phyloP scores from a whole-genome alignment of 2,113 vertebrate genomes.

The Cathartes aura region DNA sequence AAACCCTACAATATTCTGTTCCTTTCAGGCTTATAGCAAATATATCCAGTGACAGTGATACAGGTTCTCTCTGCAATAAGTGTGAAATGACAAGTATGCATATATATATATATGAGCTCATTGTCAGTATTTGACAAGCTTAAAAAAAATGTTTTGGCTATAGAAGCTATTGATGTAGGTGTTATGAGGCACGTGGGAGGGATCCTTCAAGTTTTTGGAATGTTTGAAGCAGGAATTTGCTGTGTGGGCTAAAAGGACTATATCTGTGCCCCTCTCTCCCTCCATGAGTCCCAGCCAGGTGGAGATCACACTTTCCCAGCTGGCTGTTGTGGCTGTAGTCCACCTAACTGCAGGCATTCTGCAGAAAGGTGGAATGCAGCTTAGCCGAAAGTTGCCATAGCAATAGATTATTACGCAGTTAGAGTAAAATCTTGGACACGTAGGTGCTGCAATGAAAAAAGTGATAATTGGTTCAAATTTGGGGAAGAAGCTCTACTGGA shows the following conservation, averaged over 20 bases:
- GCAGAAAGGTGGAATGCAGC: background rate
- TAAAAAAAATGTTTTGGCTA: constrained; percentile 19
- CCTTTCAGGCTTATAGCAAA: background rate
- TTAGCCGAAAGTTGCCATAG: background rate
- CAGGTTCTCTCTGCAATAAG: background rate
- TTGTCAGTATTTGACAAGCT: constrained; percentile 31
- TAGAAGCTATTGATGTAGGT: background rate
- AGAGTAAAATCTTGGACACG: background rate
- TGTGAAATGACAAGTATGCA: constrained; percentile 4
- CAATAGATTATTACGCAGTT: background rate
- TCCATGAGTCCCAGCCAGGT: background rate
- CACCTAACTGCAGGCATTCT: background rate
- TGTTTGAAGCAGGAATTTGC: background rate
- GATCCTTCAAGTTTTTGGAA: background rate
- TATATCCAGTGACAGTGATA: background rate
- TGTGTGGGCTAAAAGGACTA: background rate
- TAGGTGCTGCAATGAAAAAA: background rate
- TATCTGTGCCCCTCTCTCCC: background rate
- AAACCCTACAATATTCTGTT: background rate
- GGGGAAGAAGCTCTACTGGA: background rate
- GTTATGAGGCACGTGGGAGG: background rate
- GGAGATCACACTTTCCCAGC: background rate
- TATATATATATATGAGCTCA: background rate
- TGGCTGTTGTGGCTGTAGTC: background rate
- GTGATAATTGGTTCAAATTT: background rate